phyloP scores from a whole-genome alignment of 2,888 invertebrate species.

The Bombylius major region DNA sequence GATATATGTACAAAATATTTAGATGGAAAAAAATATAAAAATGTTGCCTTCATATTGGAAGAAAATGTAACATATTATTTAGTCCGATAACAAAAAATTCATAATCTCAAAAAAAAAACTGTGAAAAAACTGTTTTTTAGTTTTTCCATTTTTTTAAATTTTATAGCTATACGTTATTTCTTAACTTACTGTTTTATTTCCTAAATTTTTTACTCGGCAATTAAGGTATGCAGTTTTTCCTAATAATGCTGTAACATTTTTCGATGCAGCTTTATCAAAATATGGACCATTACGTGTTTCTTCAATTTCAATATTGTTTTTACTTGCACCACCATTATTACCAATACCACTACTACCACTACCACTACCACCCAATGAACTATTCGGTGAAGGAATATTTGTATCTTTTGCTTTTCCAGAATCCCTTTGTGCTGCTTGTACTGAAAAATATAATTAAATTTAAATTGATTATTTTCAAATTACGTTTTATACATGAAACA shows the following conservation, averaged over 20 bases:
- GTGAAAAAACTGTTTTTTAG: too few species aligned
- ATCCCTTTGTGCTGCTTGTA: slow-evolving; percentile 32
- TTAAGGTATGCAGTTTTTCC: slow-evolving; percentile 84
- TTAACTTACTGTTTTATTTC: slow-evolving; percentile 85
- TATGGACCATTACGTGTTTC: slow-evolving; percentile 54
- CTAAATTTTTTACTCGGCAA: slow-evolving; percentile 80
- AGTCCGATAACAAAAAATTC: too few species aligned
- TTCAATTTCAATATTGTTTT: slow-evolving; percentile 25
- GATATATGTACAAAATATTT: too few species aligned
- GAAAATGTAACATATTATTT: too few species aligned
- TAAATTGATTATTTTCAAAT: neutral
- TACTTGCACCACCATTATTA: slow-evolving; percentile 7
- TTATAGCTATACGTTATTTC: too few species aligned
- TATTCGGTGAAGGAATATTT: slow-evolving; percentile 14
- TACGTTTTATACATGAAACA: too few species aligned
- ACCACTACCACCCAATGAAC: slow-evolving; percentile 18
- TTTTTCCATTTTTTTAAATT: too few species aligned
- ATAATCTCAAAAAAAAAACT: too few species aligned
- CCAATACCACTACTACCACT: slow-evolving; percentile 16
- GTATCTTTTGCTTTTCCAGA: slow-evolving; percentile 31
- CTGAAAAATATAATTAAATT: slow-evolving; percentile 16
- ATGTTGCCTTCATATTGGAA: too few species aligned
- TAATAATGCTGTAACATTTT: slow-evolving; percentile 67
- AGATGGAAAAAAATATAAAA: too few species aligned
- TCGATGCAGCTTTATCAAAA: slow-evolving; percentile 60